A percentile compares a stretch with the other conserved stretches of the same genome.
These are phyloP conservation scores for Tetrao urogallus DNA, from an alignment of 2,113 vertebrate genomes.

Conservation along the genomic window DNA sequence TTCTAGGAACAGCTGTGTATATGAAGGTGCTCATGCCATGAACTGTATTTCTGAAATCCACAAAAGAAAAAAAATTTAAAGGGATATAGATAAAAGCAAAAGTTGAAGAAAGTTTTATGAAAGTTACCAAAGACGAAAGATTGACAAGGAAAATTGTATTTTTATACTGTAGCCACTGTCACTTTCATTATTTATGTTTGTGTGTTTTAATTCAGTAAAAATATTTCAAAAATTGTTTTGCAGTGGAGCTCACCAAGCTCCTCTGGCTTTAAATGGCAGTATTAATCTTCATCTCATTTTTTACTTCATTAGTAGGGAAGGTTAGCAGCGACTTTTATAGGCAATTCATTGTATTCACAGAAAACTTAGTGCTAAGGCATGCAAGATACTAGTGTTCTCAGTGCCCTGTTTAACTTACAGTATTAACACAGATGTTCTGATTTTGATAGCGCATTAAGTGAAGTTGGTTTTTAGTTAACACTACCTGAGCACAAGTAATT, in stretches of 20 bases:
- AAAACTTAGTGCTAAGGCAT: not conserved
- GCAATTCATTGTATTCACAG: slow-evolving; percentile 10
- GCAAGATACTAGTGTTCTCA: not conserved
- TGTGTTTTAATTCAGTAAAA: not conserved
- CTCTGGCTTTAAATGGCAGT: not conserved
- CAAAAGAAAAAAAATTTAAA: not conserved
- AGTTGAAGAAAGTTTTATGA: not conserved
- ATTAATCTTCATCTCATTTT: slow-evolving; percentile 10
- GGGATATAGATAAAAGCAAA: not conserved
- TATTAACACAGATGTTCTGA: not conserved
- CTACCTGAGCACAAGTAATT: slow-evolving; percentile 24
- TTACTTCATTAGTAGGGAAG: slow-evolving; percentile 2
- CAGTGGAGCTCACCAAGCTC: not conserved
- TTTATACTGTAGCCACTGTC: not conserved
- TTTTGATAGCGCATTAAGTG: slow-evolving; percentile 2
- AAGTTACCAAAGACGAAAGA: not conserved
- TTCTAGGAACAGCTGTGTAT: not conserved
- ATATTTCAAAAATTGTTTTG: not conserved
- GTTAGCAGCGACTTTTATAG: not conserved
- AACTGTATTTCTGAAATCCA: not conserved
- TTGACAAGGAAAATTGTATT: not conserved
- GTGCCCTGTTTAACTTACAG: not conserved
- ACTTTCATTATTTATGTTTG: not conserved
- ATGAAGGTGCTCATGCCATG: not conserved
- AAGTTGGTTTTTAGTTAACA: slow-evolving; percentile 39